A percentile compares a stretch with the other conserved stretches of the same genome.
Evolutionary conservation across 2,797 vertebrate genomes (phyloP).

Genomic region (Cyclopterus lumpus): DNA sequence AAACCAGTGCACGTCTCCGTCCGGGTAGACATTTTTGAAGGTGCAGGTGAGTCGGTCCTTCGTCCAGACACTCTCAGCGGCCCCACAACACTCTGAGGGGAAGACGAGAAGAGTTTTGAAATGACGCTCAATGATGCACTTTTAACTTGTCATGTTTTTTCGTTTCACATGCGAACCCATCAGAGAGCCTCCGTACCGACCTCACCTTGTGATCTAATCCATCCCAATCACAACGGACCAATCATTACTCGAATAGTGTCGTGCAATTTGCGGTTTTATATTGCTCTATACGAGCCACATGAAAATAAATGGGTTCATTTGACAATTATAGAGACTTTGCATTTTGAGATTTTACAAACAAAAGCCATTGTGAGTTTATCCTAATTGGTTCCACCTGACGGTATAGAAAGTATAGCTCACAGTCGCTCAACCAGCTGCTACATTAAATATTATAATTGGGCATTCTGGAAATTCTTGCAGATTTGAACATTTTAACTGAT

Average conservation of each 20-base stretch:
- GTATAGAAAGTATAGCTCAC: neutral
- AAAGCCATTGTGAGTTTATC: neutral
- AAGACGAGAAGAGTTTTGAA: constrained; percentile 19
- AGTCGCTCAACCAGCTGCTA: neutral
- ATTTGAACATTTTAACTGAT: neutral
- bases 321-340: neutral
- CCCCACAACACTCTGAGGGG: constrained; percentile 58
- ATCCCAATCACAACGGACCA: neutral
- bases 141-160: neutral
- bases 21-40: constrained; percentile 66
- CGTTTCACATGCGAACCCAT: neutral
- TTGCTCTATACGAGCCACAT: neutral
- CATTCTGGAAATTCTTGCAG: neutral
- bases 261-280: neutral
- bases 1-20: constrained; percentile 76
- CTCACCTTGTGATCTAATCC: neutral
- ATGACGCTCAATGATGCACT: neutral
- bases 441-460: neutral
- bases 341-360: neutral
- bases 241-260: neutral
- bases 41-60: constrained; percentile 41
- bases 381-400: neutral
- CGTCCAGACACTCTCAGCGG: accelerated
- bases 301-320: neutral
- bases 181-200: neutral